A percentile compares a stretch with the other conserved stretches of the same genome.
These are phyloP conservation scores for Nesoenas mayeri DNA, from an alignment of 2,113 vertebrate species.

Conservation along the genomic window DNA sequence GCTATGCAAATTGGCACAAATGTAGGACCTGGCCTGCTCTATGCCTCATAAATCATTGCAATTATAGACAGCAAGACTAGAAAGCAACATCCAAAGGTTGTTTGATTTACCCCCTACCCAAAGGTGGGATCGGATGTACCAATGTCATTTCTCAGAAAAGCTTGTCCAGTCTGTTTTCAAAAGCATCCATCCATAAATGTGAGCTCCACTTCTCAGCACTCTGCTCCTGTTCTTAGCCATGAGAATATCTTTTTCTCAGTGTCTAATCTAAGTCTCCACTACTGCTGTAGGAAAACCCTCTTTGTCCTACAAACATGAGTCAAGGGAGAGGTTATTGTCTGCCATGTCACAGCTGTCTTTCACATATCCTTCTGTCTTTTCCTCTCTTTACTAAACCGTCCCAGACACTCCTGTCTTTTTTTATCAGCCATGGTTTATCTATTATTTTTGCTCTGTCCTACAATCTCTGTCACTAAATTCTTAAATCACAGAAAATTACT, in stretches of 20 bases:
- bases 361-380: background rate
- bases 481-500: background rate
- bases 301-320: background rate
- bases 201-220: background rate
- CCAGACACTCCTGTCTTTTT: background rate
- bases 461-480: background rate
- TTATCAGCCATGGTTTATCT: background rate
- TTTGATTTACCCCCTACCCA: background rate
- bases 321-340: background rate
- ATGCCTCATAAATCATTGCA: conserved; percentile 1
- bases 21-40: background rate
- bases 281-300: background rate
- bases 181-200: background rate
- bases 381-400: background rate
- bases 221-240: background rate
- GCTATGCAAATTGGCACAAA: conserved; percentile 6
- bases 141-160: background rate
- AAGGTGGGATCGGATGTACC: background rate
- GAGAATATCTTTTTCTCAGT: background rate
- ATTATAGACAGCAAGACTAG: conserved; percentile 9
- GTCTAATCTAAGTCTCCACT: background rate
- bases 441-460: background rate
- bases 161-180: background rate
- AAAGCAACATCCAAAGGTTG: background rate
- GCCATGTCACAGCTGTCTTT: background rate